Evolutionary conservation across 2,888 invertebrate genomes (phyloP).

Genomic region (Carcina quercana): DNA sequence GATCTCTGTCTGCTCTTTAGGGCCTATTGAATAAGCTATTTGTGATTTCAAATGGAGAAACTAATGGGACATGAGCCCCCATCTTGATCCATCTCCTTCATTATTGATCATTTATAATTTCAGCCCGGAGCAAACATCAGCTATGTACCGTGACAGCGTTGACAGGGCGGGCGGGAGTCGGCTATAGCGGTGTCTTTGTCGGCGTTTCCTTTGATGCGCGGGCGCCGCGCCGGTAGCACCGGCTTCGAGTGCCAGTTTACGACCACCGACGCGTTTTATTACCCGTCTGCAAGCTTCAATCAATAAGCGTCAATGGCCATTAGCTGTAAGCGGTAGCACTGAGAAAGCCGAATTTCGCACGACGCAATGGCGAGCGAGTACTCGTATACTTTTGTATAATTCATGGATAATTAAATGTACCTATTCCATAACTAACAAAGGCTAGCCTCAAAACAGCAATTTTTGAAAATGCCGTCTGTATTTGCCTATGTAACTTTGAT

Average conservation of each 20-base stretch:
- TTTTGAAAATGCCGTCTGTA: no score
- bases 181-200: constrained; percentile 59
- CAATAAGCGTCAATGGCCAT: constrained; percentile 45
- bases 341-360: constrained; percentile 30
- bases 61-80: no score
- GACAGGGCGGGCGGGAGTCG: constrained; percentile 51
- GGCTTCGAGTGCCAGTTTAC: constrained; percentile 63
- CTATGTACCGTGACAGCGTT: constrained; percentile 62
- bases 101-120: constrained; percentile 56
- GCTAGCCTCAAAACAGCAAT: no score
- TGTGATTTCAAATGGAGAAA: no score
- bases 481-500: no score
- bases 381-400: not conserved
- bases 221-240: constrained; percentile 64
- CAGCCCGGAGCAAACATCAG: constrained; percentile 50
- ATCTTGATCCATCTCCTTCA: no score
- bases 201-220: constrained; percentile 58
- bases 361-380: constrained; percentile 5
- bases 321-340: constrained; percentile 33
- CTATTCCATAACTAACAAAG: no score
- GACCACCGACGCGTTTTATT: constrained; percentile 60
- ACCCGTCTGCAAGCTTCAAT: constrained; percentile 51
- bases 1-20: no score
- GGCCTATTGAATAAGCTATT: no score
- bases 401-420: no score